Percentiles rank a stretch among this genome's conserved stretches.
These are phyloP conservation scores for Carettochelys insculpta DNA, from an alignment of 2,113 vertebrate genomes.

Conservation along the genomic window DNA sequence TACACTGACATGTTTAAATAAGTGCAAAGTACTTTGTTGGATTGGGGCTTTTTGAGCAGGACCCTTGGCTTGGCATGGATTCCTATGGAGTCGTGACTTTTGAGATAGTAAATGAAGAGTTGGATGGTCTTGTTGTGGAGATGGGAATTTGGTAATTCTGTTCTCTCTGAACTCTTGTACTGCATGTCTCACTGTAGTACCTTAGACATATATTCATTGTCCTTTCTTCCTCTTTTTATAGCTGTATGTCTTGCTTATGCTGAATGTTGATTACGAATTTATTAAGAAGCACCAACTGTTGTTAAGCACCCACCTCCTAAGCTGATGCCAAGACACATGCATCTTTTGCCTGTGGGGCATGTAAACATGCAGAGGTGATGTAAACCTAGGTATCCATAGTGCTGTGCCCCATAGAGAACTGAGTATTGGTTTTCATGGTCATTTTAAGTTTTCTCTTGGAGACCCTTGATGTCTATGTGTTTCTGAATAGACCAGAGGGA, in stretches of 20 bases:
- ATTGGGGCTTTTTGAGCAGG: not conserved
- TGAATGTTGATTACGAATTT: not conserved
- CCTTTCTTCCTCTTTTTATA: not conserved
- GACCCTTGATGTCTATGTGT: accelerated
- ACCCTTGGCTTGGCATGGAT: not conserved
- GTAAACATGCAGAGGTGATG: not conserved
- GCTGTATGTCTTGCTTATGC: not conserved
- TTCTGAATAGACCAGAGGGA: not conserved
- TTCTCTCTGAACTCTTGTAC: not conserved
- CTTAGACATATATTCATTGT: not conserved
- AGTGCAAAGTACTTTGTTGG: not conserved
- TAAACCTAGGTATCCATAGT: not conserved
- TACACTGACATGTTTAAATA: not conserved
- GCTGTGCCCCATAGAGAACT: not conserved
- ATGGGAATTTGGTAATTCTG: not conserved
- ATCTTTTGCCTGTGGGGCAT: not conserved
- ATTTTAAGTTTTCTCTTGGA: not conserved
- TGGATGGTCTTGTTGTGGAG: not conserved
- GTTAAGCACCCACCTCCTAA: not conserved
- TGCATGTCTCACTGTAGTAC: not conserved
- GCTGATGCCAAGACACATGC: not conserved
- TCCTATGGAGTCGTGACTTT: not conserved
- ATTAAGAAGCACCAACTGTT: not conserved
- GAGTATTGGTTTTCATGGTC: not conserved
- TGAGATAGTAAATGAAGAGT: not conserved